Evolutionary conservation across 2,113 vertebrate species (phyloP).

Genomic region (Chitala chitala): DNA sequence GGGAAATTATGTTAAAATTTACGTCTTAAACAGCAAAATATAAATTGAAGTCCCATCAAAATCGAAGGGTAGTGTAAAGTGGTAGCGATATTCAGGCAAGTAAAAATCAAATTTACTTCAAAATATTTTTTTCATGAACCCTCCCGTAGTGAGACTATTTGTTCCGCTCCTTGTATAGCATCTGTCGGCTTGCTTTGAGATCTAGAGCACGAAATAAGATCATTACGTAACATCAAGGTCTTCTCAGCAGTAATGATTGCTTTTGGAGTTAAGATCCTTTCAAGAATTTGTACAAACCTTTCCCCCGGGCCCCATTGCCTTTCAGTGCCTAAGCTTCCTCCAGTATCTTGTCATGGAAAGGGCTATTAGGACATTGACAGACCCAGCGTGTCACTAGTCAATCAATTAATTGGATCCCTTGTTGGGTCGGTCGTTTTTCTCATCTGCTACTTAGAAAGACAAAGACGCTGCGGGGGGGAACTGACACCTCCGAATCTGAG

Average conservation of each 20-base stretch:
- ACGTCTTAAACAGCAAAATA: background rate
- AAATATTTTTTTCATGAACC: conserved; percentile 29
- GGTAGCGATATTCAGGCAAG: too few relatives aligned
- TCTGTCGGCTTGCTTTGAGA: conserved; percentile 50
- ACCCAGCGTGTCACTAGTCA: conserved; percentile 66
- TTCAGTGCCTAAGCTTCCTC: conserved; percentile 44
- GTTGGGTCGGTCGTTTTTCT: conserved; percentile 65
- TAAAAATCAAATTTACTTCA: background rate
- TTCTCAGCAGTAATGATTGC: conserved; percentile 64
- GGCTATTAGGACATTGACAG: conserved; percentile 66
- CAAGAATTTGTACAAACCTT: conserved; percentile 63
- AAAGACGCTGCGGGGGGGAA: conserved; percentile 52
- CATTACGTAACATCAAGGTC: conserved; percentile 67
- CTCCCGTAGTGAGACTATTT: conserved; percentile 44
- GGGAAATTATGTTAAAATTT: background rate
- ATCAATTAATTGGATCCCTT: conserved; percentile 73
- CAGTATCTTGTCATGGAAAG: conserved; percentile 64
- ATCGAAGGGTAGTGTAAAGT: too few relatives aligned
- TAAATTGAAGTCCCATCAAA: too few relatives aligned
- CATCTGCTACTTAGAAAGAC: conserved; percentile 66
- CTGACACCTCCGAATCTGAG: conserved; percentile 58
- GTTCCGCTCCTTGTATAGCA: conserved; percentile 55
- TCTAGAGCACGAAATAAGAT: conserved; percentile 58
- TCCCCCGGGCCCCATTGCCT: conserved; percentile 43
- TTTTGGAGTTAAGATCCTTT: conserved; percentile 61